Evolutionary conservation across 1,140 invertebrate genomes (phyloP), one percentile per base, ranked within the genome.

Genomic region (Drosophila kurseongensis): DNA sequence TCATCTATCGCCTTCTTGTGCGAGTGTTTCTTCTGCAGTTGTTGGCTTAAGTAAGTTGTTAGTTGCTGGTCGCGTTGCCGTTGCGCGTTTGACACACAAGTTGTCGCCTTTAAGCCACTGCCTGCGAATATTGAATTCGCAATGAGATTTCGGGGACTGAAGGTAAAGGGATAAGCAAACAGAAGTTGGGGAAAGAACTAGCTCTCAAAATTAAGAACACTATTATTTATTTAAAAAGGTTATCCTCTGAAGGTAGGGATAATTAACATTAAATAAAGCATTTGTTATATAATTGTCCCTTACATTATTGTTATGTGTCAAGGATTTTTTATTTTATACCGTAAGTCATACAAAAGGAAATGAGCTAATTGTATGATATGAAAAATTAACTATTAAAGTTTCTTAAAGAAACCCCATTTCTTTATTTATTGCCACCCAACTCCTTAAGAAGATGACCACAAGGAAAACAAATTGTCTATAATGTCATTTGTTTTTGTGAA

Each of bases 1-100:
- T 61, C 58, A 60, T 68, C 61, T 62, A 52, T 61, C 74, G 69
- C 50, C 55, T 60, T 48, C 48, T 50, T 50, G 36, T 55, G 41
- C 60, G 65, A 52, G 47, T 42, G 16, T 48, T 36, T 44, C 57
- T 18, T 32, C 35, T 47, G 67, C 67, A 78, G 78, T 67, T 81
- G 83, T 67, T 81, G 83, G 71, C 58, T 83, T 80, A 71, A 86
- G 79, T 89, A 86, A 88, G 83, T 89, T 86, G 83, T 86, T 79
- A 80, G 83, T 65, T 69, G 75, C 32, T 38, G 59, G 51, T 54
- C 50, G 72, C 59, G 52, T 47, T 69, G 59, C 59, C 80, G 27
- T 66, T 51, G 47, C 57, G 63, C 52, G 65, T 75, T 72, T 72
- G 75, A 86, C 82, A 82, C 79, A 76, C 80, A 88, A 86, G 83